Evolutionary conservation across 2,797 vertebrate species (phyloP).

Genomic region (Triplophysa yarkandensis): DNA sequence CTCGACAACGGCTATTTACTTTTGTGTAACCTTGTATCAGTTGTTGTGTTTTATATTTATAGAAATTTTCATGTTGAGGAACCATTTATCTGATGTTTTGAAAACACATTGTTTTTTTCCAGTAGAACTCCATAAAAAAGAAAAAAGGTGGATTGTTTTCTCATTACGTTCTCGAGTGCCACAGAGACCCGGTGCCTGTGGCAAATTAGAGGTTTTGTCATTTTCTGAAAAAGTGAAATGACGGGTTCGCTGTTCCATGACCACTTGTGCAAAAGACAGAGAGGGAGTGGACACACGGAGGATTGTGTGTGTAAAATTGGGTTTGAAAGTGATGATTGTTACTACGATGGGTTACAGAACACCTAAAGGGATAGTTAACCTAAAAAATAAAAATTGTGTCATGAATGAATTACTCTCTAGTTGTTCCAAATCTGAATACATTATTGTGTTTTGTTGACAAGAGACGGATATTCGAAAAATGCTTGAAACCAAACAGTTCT

Average conservation of each 20-base stretch:
- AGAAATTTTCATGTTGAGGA: too few species aligned
- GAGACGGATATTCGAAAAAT: too few species aligned
- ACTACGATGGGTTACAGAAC: too few species aligned
- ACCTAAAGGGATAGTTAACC: too few species aligned
- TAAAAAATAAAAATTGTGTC: too few species aligned
- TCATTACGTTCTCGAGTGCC: neutral
- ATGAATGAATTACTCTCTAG: too few species aligned
- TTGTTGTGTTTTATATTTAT: neutral
- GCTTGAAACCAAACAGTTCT: too few species aligned
- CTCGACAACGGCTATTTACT: neutral
- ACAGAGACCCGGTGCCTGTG: slow-evolving; percentile 10
- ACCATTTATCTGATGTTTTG: too few species aligned
- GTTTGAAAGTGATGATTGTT: too few species aligned
- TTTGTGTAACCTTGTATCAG: neutral
- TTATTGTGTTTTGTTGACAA: too few species aligned
- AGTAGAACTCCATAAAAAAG: neutral
- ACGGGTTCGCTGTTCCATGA: slow-evolving; percentile 13
- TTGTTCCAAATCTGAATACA: too few species aligned
- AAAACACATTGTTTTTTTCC: neutral
- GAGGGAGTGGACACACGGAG: neutral
- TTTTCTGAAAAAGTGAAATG: slow-evolving; percentile 6
- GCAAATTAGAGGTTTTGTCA: slow-evolving; percentile 37
- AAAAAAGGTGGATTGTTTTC: slow-evolving; percentile 6
- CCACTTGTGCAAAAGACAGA: slow-evolving; percentile 17
- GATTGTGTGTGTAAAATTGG: too few species aligned